phyloP scores from a whole-genome alignment of 2,113 vertebrate genomes.

The Eublepharis macularius region DNA sequence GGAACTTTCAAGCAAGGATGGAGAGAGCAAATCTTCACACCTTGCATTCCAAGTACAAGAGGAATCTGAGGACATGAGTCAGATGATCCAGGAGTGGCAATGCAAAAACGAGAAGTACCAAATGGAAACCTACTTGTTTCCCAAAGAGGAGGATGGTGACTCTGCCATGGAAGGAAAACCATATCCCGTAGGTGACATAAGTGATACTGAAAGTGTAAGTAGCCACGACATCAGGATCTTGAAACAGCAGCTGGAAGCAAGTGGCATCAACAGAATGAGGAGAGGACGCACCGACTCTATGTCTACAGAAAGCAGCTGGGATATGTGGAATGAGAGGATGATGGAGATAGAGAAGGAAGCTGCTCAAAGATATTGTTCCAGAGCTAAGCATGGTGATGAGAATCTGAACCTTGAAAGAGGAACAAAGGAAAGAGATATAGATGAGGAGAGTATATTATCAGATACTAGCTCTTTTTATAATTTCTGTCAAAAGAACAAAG shows the following conservation, averaged over 20 bases:
- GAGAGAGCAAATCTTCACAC: conserved; percentile 20
- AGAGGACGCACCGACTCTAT: conserved; percentile 67
- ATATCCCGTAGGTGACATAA: conserved; percentile 52
- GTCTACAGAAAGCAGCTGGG: conserved; percentile 84
- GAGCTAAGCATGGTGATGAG: conserved; percentile 47
- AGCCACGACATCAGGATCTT: conserved; percentile 81
- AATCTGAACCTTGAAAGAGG: conserved; percentile 35
- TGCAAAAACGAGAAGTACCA: conserved; percentile 87
- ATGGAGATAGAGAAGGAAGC: conserved; percentile 89
- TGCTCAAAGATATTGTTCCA: conserved; percentile 68
- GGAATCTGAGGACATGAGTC: conserved; percentile 72
- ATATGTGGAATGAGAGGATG: conserved; percentile 89
- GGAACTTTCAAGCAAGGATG: conserved; percentile 26
- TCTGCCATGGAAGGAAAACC: conserved; percentile 43
- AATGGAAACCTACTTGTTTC: conserved; percentile 74
- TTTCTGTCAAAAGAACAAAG: conserved; percentile 92
- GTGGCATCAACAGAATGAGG: conserved; percentile 43
- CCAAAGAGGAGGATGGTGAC: conserved; percentile 68
- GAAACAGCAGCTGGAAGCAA: conserved; percentile 74
- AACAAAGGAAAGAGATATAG: conserved; percentile 68
- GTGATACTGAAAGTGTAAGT: conserved; percentile 82
- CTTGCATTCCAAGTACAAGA: conserved; percentile 34
- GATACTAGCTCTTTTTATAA: conserved; percentile 90
- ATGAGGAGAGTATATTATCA: conserved; percentile 84
- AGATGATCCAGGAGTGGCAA: conserved; percentile 89